Base-by-base conservation (phyloP, 2,113 vertebrate genomes). In the Ovibos moschatus region DNA sequence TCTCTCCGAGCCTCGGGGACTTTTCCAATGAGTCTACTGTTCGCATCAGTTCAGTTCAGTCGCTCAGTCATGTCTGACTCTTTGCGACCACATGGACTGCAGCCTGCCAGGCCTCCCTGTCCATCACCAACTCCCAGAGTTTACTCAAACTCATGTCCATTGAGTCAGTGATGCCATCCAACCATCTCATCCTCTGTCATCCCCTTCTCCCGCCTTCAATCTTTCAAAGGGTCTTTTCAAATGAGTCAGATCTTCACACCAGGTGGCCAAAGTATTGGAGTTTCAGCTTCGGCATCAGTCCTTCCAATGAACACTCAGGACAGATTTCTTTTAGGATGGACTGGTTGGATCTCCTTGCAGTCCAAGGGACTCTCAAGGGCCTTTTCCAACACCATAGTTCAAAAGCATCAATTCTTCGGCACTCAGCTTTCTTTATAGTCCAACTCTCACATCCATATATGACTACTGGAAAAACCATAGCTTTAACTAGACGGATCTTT, bases 21-120 rank as follows among this genome's bases (percentile, higher is more conserved):
- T 71, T 40, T 40, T 71, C 67, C n/a, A 71, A 3, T 23, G 67
- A 71, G 67, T 40, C 1, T 2, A 71, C 67, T 71, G n/a, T 71
- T 71, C 5, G 2, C 67, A 23, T 40, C 67, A 40, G 19, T 40
- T 40, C 67, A 71, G n/a, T 71, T 71, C 4, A 71, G n/a, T 71
- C 1, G 5, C n/a, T 71, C 19, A 36, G n/a, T 36, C 2, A 0
- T 71, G n/a, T 71, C n/a, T 0, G 2, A 71, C 19, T 23, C 67
- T 71, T 71, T 23, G n/a, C 2, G 1, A 71, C 19, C n/a, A 19
- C 64, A 40, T 12, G 67, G n/a, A 71, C 67, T 36, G n/a, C 10
- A 71, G 67, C 67, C n/a, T 71, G 67, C 67, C 19, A 40, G 64
- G 67, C 67, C n/a, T 71, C 67, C 67, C 67, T 40, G 19, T 40